phyloP scores from a whole-genome alignment of 2,888 invertebrate genomes.

The Prosapia bicincta region DNA sequence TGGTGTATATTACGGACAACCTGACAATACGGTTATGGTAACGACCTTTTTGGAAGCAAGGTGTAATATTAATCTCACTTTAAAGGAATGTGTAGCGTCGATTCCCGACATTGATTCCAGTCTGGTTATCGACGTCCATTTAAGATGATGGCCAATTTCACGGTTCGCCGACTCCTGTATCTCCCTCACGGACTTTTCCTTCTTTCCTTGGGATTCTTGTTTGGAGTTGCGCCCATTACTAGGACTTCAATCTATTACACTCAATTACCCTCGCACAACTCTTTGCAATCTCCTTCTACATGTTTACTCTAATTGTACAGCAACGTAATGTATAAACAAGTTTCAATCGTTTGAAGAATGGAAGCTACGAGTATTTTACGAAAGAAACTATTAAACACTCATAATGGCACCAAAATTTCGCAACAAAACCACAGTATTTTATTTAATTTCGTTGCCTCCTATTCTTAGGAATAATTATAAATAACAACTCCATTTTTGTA shows the following conservation, averaged over 20 bases:
- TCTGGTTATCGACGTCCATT: constrained; percentile 22
- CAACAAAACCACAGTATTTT: no score
- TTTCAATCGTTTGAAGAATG: not conserved
- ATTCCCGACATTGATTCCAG: not conserved
- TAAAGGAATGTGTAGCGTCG: not conserved
- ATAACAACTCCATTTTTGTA: no score
- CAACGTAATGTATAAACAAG: not conserved
- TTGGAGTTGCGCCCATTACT: not conserved
- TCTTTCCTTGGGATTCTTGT: not conserved
- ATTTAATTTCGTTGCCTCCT: no score
- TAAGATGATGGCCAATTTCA: constrained; percentile 25
- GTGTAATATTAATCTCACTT: not conserved
- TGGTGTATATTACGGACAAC: not conserved
- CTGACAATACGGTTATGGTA: not conserved
- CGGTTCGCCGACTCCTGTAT: constrained; percentile 6
- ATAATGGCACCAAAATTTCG: no score
- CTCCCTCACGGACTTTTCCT: not conserved
- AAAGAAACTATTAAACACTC: no score
- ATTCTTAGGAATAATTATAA: no score
- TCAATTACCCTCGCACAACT: not conserved
- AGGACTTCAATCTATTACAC: not conserved
- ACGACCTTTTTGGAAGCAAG: not conserved
- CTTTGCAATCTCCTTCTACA: not conserved
- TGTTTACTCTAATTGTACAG: not conserved
- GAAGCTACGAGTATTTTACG: no score